phyloP scores from a whole-genome alignment of 2,888 invertebrate species.

The Geophilus truncorum region DNA sequence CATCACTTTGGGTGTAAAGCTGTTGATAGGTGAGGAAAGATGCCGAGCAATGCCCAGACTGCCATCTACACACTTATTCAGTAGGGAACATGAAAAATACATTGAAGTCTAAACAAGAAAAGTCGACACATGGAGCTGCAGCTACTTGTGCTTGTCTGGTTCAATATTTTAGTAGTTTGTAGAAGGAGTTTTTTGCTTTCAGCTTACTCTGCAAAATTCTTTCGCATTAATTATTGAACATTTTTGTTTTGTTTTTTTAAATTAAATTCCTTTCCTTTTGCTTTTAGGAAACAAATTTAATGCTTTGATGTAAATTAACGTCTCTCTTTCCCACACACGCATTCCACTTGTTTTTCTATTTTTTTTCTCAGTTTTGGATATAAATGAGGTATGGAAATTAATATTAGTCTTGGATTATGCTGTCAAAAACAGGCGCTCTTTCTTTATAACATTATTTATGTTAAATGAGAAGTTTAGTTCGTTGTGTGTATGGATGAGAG shows the following conservation, averaged over 20 bases:
- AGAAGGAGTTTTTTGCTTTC: neutral
- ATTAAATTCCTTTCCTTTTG: neutral
- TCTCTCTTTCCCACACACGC: too few species aligned
- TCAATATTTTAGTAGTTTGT: conserved; percentile 12
- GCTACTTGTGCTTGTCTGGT: neutral
- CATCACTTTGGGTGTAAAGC: neutral
- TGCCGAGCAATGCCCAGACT: neutral
- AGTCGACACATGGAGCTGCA: neutral
- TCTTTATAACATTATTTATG: conserved; percentile 13
- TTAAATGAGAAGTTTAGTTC: conserved; percentile 2
- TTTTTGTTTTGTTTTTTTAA: neutral
- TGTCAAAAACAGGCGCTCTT: conserved; percentile 1
- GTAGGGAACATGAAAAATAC: conserved; percentile 25
- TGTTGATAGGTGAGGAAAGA: conserved; percentile 7
- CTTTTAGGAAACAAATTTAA: neutral
- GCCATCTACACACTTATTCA: neutral
- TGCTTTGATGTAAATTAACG: neutral
- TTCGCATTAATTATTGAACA: neutral
- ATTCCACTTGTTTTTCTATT: neutral
- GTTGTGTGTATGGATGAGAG: neutral
- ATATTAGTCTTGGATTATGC: neutral
- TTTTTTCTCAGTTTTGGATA: neutral
- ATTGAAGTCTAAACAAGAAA: conserved; percentile 19
- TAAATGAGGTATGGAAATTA: neutral
- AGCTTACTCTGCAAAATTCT: neutral